Conservation (phyloP, 2,113 vertebrate species). For the Apteryx mantelli region DNA sequence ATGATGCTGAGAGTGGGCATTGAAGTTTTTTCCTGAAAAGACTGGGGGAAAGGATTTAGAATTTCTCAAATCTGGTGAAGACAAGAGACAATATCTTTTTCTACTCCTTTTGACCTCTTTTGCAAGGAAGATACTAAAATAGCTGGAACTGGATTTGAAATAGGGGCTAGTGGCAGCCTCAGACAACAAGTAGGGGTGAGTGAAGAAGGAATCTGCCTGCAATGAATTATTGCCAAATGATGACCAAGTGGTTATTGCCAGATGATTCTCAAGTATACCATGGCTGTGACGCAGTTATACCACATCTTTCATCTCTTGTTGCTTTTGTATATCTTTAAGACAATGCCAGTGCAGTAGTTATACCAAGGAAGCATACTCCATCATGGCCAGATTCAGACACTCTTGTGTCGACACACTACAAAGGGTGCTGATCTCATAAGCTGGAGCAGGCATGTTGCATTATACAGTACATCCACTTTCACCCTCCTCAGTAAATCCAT, state of each 20-base stretch:
- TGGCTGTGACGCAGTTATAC: background rate
- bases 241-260: background rate
- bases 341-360: fast-evolving
- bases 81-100: background rate
- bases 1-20: background rate
- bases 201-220: background rate
- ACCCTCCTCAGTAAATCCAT: background rate
- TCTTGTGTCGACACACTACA: background rate
- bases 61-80: background rate
- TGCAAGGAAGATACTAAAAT: background rate
- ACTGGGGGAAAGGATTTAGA: background rate
- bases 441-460: background rate
- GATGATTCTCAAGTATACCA: background rate
- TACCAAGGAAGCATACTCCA: background rate
- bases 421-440: background rate
- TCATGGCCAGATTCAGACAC: background rate
- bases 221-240: background rate
- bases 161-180: background rate
- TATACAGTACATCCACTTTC: background rate
- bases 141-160: background rate
- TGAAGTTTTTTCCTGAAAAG: background rate
- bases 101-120: background rate
- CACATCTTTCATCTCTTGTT: background rate
- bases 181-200: background rate
- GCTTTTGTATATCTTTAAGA: background rate